Base-by-base conservation (phyloP, 2,888 invertebrate species). In the Sturmia bella region DNA sequence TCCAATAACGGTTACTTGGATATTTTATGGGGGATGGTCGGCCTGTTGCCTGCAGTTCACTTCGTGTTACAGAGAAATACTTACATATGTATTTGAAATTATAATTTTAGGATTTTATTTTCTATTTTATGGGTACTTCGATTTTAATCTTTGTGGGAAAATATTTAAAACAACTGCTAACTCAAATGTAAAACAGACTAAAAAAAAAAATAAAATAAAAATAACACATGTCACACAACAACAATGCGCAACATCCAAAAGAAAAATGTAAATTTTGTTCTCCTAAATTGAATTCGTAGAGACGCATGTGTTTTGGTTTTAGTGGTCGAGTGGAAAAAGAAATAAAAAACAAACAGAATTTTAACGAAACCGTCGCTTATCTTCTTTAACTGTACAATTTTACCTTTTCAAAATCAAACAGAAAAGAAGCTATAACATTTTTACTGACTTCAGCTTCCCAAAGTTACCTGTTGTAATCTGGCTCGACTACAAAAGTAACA, bases 91-190 rank as follows among this genome's bases (percentile, higher is more conserved):
- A 27, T 19, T 19, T 45, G 4, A 39, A 13, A 56, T 56, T 48
- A 56, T 12, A 32, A 64, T 63, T 37, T 37, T 54, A 45, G 9
- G 52, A n/a, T 19, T 76, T 39, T 50, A 32, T 50, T 52, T 72
- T 78, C 43, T 24, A 12, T 43, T 21, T 50, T 57, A 4, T 27
- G 50, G 48, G 11, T 27, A 57, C 48, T 70, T 56, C 15, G 70
- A 66, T 72, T 69, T 57, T 77, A 77, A 81, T 81, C 73, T 69
- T 69, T 74, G 81, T 82, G 81, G 81, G 81, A 82, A 82, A 82
- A 78, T 78, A 74, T 74, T 77, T 64, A 64, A 45, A 80, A 70
- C 70, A 80, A 72, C 54, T 50, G 52, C 68, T 59, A 61, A 56
- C 15, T 66, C n/a, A 57, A 64, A 80, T 54, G 24, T 64, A 61